These are phyloP conservation scores for Luscinia megarhynchos DNA, from an alignment of 2,797 vertebrate species.

Conservation along the genomic window DNA sequence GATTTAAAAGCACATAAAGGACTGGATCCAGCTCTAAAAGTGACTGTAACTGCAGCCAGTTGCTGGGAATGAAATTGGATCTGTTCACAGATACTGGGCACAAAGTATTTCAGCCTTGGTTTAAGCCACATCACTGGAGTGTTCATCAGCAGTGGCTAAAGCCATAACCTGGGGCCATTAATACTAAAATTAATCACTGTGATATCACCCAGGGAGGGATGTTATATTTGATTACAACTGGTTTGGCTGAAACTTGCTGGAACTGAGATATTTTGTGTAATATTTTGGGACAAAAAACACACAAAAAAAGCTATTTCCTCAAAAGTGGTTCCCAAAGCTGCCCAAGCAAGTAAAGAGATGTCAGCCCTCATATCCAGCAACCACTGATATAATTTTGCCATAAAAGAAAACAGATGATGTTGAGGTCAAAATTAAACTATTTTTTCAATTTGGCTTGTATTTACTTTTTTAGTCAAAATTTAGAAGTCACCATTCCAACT, in stretches of 20 bases:
- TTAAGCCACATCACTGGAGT: neutral
- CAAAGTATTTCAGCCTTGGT: neutral
- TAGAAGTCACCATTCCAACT: neutral
- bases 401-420: neutral
- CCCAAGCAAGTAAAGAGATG: neutral
- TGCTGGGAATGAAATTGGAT: neutral
- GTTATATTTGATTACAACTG: neutral
- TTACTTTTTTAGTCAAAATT: neutral
- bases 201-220: neutral
- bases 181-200: neutral
- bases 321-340: neutral
- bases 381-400: neutral
- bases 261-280: neutral
- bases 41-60: neutral
- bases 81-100: neutral
- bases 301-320: neutral
- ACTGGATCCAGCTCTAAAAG: neutral
- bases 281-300: neutral
- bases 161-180: neutral
- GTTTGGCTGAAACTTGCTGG: neutral
- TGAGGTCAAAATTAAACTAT: neutral
- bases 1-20: neutral
- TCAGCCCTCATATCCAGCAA: neutral
- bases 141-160: neutral
- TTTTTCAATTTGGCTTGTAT: neutral